Percentiles rank a stretch among this genome's conserved stretches.
phyloP scores from a whole-genome alignment of 2,113 vertebrate species.

The Dromas ardeola region DNA sequence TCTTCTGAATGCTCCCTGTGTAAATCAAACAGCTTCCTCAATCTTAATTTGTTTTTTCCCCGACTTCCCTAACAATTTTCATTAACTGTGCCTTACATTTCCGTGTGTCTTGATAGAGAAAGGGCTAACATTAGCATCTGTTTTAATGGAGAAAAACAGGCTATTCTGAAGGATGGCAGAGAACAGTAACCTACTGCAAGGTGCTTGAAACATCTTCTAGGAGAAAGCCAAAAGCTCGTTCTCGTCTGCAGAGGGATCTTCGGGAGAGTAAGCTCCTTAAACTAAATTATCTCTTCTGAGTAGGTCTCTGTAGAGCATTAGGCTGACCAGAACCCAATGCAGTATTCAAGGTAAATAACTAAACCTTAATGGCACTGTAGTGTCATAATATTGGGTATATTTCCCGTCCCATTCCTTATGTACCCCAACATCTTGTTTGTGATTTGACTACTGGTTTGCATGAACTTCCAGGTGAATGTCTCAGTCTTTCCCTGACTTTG shows the following conservation, averaged over 20 bases:
- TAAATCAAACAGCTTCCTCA: background rate
- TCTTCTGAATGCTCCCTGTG: background rate
- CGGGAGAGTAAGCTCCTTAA: conserved; percentile 7
- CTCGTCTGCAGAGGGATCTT: background rate
- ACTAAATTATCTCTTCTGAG: background rate
- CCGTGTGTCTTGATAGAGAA: background rate
- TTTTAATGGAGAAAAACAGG: background rate
- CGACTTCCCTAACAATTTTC: background rate
- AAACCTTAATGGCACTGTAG: background rate
- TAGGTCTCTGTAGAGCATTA: background rate
- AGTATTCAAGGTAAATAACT: background rate
- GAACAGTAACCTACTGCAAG: accelerated
- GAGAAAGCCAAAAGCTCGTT: background rate
- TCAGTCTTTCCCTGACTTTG: background rate
- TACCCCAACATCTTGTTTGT: background rate
- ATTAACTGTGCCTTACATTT: background rate
- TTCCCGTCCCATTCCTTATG: background rate
- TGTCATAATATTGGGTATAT: background rate
- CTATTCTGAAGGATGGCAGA: background rate
- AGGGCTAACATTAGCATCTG: background rate
- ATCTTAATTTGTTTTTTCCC: background rate
- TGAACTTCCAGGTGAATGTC: background rate
- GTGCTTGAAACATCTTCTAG: background rate
- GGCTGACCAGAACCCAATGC: background rate
- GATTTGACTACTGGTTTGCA: background rate